Percentiles rank a stretch among this genome's conserved stretches.
phyloP scores from a whole-genome alignment of 2,888 invertebrate genomes.

The Drosophila cognata region DNA sequence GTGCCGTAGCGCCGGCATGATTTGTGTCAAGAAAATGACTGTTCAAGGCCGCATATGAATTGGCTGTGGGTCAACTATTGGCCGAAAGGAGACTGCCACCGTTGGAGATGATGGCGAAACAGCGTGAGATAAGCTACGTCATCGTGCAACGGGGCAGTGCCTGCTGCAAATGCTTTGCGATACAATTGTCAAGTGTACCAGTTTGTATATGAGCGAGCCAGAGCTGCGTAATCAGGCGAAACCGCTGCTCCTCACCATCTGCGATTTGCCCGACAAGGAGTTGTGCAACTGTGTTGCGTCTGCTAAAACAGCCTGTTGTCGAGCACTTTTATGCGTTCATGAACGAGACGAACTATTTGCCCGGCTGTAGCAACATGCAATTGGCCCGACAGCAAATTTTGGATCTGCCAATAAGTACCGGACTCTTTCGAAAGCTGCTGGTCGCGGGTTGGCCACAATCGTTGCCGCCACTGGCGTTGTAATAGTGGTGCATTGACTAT shows the following conservation, averaged over 20 bases:
- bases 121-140: slow-evolving; percentile 54
- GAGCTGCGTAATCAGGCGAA: slow-evolving; percentile 70
- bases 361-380: slow-evolving; percentile 61
- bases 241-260: slow-evolving; percentile 64
- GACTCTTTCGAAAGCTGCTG: slow-evolving; percentile 76
- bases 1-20: slow-evolving; percentile 34
- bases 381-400: slow-evolving; percentile 67
- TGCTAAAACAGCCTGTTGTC: slow-evolving; percentile 68
- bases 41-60: slow-evolving; percentile 38
- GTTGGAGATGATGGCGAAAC: slow-evolving; percentile 30
- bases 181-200: slow-evolving; percentile 64
- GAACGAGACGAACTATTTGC: slow-evolving; percentile 68
- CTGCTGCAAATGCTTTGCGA: slow-evolving; percentile 70
- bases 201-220: slow-evolving; percentile 52
- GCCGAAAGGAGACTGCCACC: background rate
- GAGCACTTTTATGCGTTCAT: slow-evolving; percentile 78
- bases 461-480: slow-evolving; percentile 27
- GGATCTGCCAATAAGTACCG: slow-evolving; percentile 79
- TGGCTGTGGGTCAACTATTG: slow-evolving; percentile 41
- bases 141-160: slow-evolving; percentile 76
- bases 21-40: slow-evolving; percentile 26
- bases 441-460: slow-evolving; percentile 32
- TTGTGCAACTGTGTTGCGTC: slow-evolving; percentile 65
- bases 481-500: slow-evolving; percentile 71
- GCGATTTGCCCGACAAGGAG: slow-evolving; percentile 64